phyloP scores from a whole-genome alignment of 30 jellyfish, hydroid and myxozoan genomes.

The Morbakka virulenta region DNA sequence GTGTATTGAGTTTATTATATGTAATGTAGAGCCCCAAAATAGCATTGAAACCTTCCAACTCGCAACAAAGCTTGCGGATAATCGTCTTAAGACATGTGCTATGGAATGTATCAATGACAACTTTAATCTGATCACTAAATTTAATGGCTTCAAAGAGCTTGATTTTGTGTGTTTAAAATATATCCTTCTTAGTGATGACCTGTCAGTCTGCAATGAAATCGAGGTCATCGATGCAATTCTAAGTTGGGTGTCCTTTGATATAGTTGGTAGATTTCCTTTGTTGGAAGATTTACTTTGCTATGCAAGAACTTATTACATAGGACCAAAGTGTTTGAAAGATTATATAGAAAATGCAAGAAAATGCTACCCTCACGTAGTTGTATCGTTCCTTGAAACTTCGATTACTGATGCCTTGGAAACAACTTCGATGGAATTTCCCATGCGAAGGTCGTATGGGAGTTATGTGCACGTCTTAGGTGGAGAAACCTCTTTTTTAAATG shows the following conservation, averaged over 20 bases:
- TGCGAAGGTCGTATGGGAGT: conserved; percentile 67
- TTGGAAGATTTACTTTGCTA: conserved; percentile 13
- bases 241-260: conserved; percentile 50
- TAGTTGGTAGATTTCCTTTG: conserved; percentile 2
- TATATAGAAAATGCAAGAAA: neutral
- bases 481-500: conserved; percentile 77
- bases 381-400: neutral
- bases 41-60: conserved; percentile 69
- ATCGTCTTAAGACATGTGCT: conserved; percentile 11
- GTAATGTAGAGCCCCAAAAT: conserved; percentile 49
- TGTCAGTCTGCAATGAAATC: conserved; percentile 32
- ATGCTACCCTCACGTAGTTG: neutral
- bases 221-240: conserved; percentile 42
- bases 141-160: conserved; percentile 35
- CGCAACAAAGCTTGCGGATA: conserved; percentile 51
- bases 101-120: conserved; percentile 30
- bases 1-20: conserved; percentile 60
- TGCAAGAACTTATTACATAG: conserved; percentile 54
- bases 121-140: conserved; percentile 21
- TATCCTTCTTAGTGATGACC: conserved; percentile 44
- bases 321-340: conserved; percentile 44
- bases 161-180: neutral
- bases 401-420: no score
- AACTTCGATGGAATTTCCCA: neutral
- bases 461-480: conserved; percentile 93